phyloP scores from a whole-genome alignment of 2,888 invertebrate species.

The Allophyes oxyacanthae region DNA sequence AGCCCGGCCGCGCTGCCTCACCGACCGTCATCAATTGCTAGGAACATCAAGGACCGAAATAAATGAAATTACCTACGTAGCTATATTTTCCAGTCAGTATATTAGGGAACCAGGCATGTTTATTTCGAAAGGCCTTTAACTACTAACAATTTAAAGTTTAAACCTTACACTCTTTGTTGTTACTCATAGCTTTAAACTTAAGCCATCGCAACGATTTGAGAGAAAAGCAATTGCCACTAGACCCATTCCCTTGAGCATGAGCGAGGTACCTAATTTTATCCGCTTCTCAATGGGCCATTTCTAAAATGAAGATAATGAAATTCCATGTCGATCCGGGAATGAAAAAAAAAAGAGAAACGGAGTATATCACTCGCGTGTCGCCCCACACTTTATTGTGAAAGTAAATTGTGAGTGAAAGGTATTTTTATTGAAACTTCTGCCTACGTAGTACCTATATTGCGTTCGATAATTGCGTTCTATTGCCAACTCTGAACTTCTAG shows the following conservation, averaged over 20 bases:
- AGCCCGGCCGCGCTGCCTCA: slow-evolving; percentile 29
- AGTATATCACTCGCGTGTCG: slow-evolving; percentile 4
- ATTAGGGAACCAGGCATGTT: slow-evolving; percentile 55
- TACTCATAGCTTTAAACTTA: slow-evolving; percentile 23
- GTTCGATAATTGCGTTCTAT: slow-evolving; percentile 7
- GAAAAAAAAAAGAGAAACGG: slow-evolving; percentile 20
- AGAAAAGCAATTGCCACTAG: slow-evolving; percentile 29
- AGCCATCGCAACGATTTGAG: slow-evolving; percentile 22
- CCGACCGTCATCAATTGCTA: slow-evolving; percentile 72
- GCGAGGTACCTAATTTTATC: slow-evolving; percentile 32
- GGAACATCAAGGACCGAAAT: slow-evolving; percentile 59
- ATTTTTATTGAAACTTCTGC: slow-evolving; percentile 13
- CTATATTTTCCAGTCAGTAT: slow-evolving; percentile 62
- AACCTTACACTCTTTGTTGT: slow-evolving; percentile 16
- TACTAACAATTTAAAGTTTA: slow-evolving; percentile 19
- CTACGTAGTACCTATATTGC: background rate
- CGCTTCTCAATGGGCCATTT: slow-evolving; percentile 36
- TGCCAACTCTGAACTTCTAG: slow-evolving; percentile 12
- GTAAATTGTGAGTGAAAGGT: slow-evolving; percentile 23
- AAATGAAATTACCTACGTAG: slow-evolving; percentile 68
- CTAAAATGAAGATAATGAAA: slow-evolving; percentile 48
- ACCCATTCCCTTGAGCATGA: slow-evolving; percentile 26
- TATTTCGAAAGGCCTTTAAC: slow-evolving; percentile 33
- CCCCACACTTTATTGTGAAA: slow-evolving; percentile 12
- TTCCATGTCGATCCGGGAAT: slow-evolving; percentile 28